Evolutionary conservation across 2,797 vertebrate genomes (phyloP), one percentile per base, ranked within the genome.

Genomic region (Lutjanus argentimaculatus): DNA sequence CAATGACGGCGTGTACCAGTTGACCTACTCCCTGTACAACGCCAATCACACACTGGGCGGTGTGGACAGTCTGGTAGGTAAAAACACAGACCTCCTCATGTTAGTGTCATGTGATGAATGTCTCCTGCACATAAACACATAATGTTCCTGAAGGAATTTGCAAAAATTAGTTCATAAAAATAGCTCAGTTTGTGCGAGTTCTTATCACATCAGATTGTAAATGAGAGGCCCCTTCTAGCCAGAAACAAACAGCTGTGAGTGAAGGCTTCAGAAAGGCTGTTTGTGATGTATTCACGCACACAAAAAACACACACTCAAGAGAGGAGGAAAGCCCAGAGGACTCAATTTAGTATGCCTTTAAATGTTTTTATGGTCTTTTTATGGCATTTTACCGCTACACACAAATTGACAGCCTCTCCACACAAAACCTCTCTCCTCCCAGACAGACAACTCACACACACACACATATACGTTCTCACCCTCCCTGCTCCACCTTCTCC

Each of bases 11-110:
- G 93, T 97, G 51, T 96, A 98, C 94, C 98, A 99, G 95, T 91
- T 99, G 91, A 97, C 97, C 90, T 98, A 98, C 80, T 97, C 98
- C 88, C 87, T 99, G 88, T 97, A 98, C 92, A 97, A 97, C 0
- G 97, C 96, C 76, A 99, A 99, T 93, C 97, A 97, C 92, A 98
- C 97, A 0, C 95, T 99, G 82, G 95, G 95, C 0, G 96, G 96
- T 17, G 96, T 98, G 21, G 96, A 99, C 74, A 92, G 91, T 1
- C 95, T 99, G 98, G 98, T 99, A 96, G 93, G 96, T 92, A 22
- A 46, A 25, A 83, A 78, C 57, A 43, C 51, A 48, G 3, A 15
- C n/a, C 42, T 42, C 19, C 40, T 51, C 14, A 21, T 42, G 14
- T 21, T 2, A 21, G 25, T 43, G 51, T 5, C 67, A 61, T 4